These are phyloP conservation scores for Tetanocera ferruginea DNA, from an alignment of 2,888 invertebrate genomes.

Conservation along the genomic window DNA sequence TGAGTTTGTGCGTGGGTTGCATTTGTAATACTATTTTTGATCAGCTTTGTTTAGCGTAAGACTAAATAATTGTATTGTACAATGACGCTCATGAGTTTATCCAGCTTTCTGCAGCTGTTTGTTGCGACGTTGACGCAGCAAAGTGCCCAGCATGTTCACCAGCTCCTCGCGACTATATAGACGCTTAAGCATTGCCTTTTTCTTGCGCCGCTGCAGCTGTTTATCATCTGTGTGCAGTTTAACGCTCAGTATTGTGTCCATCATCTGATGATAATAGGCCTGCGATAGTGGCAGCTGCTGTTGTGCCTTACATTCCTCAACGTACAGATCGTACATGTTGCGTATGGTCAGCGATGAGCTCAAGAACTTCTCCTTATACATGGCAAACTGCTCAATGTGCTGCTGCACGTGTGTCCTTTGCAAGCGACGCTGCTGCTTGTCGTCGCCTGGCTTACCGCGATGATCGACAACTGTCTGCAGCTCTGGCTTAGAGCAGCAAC, in stretches of 20 bases:
- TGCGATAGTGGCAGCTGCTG: constrained; percentile 9
- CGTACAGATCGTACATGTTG: constrained; percentile 31
- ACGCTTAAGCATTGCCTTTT: not conserved
- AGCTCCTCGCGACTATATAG: constrained; percentile 20
- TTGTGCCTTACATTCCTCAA: constrained; percentile 14
- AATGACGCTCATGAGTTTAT: not conserved
- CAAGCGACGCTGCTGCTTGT: constrained; percentile 10
- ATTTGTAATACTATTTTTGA: not conserved
- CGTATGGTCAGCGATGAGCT: constrained; percentile 20
- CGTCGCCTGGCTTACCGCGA: constrained; percentile 23
- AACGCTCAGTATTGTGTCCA: constrained; percentile 18
- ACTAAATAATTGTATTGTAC: not conserved
- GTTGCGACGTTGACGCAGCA: not conserved
- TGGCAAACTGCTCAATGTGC: constrained; percentile 10
- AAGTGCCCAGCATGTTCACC: not conserved
- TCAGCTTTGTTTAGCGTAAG: not conserved
- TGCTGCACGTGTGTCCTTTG: constrained; percentile 8
- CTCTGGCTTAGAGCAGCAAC: constrained; percentile 14
- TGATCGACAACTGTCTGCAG: constrained; percentile 4
- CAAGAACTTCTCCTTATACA: constrained; percentile 9
- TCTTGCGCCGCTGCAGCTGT: not conserved
- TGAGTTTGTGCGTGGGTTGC: not conserved
- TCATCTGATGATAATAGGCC: constrained; percentile 15
- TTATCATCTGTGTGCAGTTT: not conserved
- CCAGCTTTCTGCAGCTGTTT: not conserved